These are phyloP conservation scores for Pollenia angustigena DNA, from an alignment of 2,888 invertebrate genomes.

Conservation along the genomic window DNA sequence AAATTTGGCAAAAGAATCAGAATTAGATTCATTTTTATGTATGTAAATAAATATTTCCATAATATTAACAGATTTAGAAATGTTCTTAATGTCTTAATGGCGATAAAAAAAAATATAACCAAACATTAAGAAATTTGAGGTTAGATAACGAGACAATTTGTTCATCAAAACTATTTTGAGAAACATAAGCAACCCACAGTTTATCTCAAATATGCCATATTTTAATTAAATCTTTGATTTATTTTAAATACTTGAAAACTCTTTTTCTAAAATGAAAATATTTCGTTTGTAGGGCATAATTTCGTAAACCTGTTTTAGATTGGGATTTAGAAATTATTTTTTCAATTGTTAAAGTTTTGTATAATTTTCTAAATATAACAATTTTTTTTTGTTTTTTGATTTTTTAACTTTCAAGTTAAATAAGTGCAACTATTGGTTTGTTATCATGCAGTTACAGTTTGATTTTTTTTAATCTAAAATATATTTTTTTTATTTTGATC, in stretches of 20 bases:
- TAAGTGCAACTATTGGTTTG: conserved; percentile 70
- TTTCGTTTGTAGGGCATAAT: neutral
- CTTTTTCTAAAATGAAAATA: neutral
- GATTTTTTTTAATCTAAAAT: conserved; percentile 61
- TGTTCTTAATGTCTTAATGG: no score
- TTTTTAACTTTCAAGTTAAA: conserved; percentile 47
- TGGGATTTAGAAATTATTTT: neutral
- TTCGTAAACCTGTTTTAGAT: neutral
- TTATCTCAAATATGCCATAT: conserved; percentile 4
- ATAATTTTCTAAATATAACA: conserved; percentile 3
- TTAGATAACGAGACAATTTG: neutral
- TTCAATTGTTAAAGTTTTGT: neutral
- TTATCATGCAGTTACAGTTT: conserved; percentile 57
- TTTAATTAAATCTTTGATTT: neutral
- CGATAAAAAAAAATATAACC: neutral
- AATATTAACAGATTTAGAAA: no score
- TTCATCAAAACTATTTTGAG: neutral
- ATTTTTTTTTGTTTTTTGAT: conserved; percentile 1
- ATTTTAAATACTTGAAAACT: neutral
- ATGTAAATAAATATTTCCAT: no score
- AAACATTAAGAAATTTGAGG: neutral
- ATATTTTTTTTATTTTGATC: conserved; percentile 39
- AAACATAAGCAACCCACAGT: neutral
- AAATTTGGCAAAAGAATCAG: no score
- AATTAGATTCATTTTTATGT: no score